Conservation (phyloP, 2,797 vertebrate genomes). For the Pseudochirops cupreus region DNA sequence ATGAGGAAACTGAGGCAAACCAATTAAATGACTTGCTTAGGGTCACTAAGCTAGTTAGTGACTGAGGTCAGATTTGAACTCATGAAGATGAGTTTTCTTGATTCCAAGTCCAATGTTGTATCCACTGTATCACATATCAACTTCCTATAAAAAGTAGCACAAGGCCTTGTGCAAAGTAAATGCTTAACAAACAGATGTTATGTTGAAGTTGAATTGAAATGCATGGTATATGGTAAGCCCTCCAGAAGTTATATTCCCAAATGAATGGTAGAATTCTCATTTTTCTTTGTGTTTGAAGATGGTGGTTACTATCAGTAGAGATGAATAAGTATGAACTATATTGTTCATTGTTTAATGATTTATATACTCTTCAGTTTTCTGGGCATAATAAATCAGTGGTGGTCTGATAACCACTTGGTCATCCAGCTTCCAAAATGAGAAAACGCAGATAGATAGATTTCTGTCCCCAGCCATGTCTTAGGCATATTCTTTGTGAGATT, state of each 20-base stretch:
- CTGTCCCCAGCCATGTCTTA: neutral
- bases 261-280: neutral
- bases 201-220: neutral
- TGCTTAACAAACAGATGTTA: neutral
- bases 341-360: neutral
- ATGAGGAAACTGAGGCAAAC: neutral
- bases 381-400: neutral
- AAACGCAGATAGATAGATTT: neutral
- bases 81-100: neutral
- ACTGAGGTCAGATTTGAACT: neutral
- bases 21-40: neutral
- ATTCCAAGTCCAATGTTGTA: neutral
- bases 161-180: neutral
- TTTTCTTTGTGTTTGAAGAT: neutral
- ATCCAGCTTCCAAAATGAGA: neutral
- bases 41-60: neutral
- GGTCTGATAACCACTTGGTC: neutral
- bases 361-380: neutral
- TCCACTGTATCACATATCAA: neutral
- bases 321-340: neutral
- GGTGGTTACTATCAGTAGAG: neutral
- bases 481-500: neutral
- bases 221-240: neutral
- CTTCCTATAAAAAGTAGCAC: neutral
- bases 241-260: neutral